These are phyloP conservation scores for Aethes cnicana DNA, from an alignment of 2,888 invertebrate genomes.

Conservation along the genomic window DNA sequence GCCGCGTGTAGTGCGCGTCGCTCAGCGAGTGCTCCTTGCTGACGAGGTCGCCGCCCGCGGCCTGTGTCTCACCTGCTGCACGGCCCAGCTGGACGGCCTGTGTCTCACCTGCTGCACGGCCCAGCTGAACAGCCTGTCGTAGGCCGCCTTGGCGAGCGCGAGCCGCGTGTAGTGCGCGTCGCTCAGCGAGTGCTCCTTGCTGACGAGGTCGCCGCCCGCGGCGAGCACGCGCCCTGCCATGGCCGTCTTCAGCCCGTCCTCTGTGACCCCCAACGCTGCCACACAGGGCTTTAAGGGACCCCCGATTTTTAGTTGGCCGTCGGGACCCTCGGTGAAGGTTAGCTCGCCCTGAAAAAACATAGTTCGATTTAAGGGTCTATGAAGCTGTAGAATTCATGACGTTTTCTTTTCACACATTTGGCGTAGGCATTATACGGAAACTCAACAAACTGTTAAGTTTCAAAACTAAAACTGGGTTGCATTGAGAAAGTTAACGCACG, in stretches of 20 bases:
- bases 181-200: constrained; percentile 92
- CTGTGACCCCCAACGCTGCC: constrained; percentile 82
- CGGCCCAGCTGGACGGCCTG: constrained; percentile 96
- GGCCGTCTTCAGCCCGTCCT: constrained; percentile 86
- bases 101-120: constrained; percentile 90
- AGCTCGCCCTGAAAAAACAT: constrained; percentile 80
- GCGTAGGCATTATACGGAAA: no score
- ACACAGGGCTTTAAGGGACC: constrained; percentile 76
- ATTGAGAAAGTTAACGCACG: no score
- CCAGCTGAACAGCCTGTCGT: constrained; percentile 97
- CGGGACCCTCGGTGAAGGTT: constrained; percentile 82
- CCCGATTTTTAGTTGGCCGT: constrained; percentile 82
- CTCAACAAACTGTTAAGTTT: no score
- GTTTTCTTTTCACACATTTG: no score
- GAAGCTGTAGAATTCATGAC: neutral
- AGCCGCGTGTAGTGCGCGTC: constrained; percentile 95
- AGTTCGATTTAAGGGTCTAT: neutral
- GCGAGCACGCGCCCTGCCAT: constrained; percentile 94
- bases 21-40: neutral
- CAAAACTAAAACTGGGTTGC: no score
- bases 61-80: constrained; percentile 52
- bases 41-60: neutral
- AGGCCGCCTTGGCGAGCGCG: constrained; percentile 97
- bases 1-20: no score
- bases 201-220: constrained; percentile 87